Evolutionary conservation across 2,113 vertebrate genomes (phyloP).

Genomic region (Scopus umbretta): DNA sequence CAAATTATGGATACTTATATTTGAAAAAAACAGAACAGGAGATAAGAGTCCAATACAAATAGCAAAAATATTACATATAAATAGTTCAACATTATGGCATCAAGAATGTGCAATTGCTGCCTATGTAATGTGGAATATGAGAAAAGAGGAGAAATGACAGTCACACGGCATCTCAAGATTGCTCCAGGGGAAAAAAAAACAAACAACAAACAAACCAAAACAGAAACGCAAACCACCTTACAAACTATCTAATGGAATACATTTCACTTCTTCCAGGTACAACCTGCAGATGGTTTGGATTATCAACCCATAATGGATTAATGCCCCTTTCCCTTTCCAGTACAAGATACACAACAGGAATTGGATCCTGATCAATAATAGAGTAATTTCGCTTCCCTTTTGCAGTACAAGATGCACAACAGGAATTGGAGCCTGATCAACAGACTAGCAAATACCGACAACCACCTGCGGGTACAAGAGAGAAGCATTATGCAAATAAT

Average conservation of each 20-base stretch:
- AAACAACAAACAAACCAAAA: too few relatives aligned
- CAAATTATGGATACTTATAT: background rate
- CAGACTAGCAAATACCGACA: slow-evolving; percentile 2
- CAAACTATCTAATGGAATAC: background rate
- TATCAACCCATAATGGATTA: background rate
- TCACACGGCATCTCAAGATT: background rate
- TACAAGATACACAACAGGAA: background rate
- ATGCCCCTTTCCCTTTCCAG: background rate
- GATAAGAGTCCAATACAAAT: background rate
- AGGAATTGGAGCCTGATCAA: slow-evolving; percentile 3
- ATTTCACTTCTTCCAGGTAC: background rate
- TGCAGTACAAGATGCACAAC: background rate
- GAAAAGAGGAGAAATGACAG: background rate
- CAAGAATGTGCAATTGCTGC: background rate
- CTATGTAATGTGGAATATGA: background rate
- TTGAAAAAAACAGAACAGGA: background rate
- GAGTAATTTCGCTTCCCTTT: slow-evolving; percentile 19
- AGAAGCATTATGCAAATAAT: background rate
- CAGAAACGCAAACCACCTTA: too few relatives aligned
- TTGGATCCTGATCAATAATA: slow-evolving; percentile 27
- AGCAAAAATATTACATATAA: background rate
- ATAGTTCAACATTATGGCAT: background rate
- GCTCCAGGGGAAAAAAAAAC: background rate
- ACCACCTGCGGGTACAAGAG: background rate
- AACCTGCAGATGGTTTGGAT: slow-evolving; percentile 4